phyloP scores from a whole-genome alignment of 1,140 invertebrate genomes.

The Euschistus heros region DNA sequence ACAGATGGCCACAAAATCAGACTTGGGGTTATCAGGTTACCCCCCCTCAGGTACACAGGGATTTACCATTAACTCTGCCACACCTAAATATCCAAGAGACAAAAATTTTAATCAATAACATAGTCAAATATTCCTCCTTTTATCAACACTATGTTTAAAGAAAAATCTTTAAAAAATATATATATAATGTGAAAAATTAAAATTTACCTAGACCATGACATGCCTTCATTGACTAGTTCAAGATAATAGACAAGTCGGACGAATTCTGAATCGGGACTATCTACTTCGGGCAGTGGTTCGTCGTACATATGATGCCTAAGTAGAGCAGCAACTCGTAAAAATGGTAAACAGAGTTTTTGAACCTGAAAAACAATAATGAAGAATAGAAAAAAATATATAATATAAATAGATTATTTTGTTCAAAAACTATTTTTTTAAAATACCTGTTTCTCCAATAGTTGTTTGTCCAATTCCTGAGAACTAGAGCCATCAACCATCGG shows the following conservation, averaged over 20 bases:
- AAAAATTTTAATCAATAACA: no score
- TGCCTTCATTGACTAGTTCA: constrained; percentile 55
- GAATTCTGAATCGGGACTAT: constrained; percentile 53
- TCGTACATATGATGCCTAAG: constrained; percentile 78
- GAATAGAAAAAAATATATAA: constrained; percentile 4
- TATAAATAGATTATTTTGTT: background rate
- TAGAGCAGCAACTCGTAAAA: constrained; percentile 69
- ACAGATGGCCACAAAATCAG: no score
- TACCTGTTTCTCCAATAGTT: constrained; percentile 34
- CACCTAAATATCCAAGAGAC: no score
- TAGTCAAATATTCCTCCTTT: no score
- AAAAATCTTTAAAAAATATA: no score
- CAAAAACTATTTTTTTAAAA: constrained; percentile 4
- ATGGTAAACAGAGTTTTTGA: constrained; percentile 69
- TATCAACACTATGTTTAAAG: no score
- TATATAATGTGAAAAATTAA: no score
- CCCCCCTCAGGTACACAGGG: no score
- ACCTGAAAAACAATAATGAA: constrained; percentile 41
- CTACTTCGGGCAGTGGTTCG: constrained; percentile 60
- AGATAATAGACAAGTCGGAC: constrained; percentile 60
- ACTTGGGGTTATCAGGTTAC: no score
- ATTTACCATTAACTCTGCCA: no score
- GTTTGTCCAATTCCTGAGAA: constrained; percentile 29
- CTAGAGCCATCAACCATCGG: background rate
- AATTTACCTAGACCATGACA: constrained; percentile 33